Evolutionary conservation across 2,888 invertebrate species (phyloP).

Genomic region (Apamea monoglypha): DNA sequence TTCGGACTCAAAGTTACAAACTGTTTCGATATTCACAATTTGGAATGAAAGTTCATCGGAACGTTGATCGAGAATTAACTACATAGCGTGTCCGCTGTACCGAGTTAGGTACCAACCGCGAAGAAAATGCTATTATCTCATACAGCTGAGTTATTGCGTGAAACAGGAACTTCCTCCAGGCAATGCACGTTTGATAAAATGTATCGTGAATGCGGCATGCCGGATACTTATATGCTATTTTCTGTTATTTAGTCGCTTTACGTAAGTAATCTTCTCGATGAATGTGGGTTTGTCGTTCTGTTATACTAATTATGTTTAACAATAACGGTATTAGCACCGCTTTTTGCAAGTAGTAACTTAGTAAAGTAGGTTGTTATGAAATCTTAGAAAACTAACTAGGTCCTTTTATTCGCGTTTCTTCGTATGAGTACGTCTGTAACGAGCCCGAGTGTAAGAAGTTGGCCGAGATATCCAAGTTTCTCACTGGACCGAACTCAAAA

Average conservation of each 20-base stretch:
- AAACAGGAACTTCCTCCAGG: constrained; percentile 56
- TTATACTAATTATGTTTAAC: constrained; percentile 22
- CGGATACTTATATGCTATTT: constrained; percentile 39
- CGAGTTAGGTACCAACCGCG: constrained; percentile 32
- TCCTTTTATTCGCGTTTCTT: constrained; percentile 32
- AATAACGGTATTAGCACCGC: neutral
- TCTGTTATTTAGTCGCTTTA: constrained; percentile 36
- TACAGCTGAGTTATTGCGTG: constrained; percentile 56
- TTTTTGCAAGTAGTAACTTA: neutral
- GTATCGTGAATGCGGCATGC: constrained; percentile 48
- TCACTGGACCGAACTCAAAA: constrained; percentile 73
- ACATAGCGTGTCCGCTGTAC: constrained; percentile 28
- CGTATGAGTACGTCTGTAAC: constrained; percentile 48
- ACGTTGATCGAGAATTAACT: constrained; percentile 38
- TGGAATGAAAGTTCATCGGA: constrained; percentile 33
- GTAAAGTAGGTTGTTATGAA: constrained; percentile 12
- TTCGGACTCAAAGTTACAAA: constrained; percentile 61
- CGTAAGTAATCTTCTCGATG: constrained; percentile 24
- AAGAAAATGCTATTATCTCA: constrained; percentile 58
- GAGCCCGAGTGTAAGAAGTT: constrained; percentile 67
- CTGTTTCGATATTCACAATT: constrained; percentile 58
- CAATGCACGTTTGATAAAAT: constrained; percentile 56
- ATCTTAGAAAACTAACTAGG: constrained; percentile 13
- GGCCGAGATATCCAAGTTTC: constrained; percentile 72
- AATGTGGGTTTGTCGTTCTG: constrained; percentile 9